Base-by-base conservation (phyloP, 2,113 vertebrate genomes). In the Astatotilapia flaviijosephi region DNA sequence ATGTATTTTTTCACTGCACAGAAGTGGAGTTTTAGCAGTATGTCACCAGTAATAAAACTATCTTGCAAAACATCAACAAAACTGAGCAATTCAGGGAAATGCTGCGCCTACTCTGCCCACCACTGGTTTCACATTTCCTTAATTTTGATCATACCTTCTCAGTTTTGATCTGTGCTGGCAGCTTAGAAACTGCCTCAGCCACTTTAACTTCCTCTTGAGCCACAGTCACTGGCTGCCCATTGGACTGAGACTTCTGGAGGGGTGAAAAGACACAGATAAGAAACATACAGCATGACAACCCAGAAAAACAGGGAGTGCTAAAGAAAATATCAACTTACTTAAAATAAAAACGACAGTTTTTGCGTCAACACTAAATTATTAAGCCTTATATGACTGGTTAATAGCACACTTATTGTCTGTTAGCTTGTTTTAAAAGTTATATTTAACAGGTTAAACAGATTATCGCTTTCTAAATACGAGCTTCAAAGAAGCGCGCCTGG, bases 221-320 rank as follows among this genome's bases (percentile, higher is more conserved):
- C 56, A 97, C 97, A 65, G 95, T 86, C 82, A 96, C 94, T 45
- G 97, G 97, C 3, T 97, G 96, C 70, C 98, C 98, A 85, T 99
- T 99, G 60, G 97, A 97, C 94, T 98, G 97, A 81, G 88, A 80
- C 80, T 95, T 96, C 95, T 96, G 87, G 4, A 26, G 26, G 47
- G 31, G 33, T 28, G 1, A 88, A 3, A 84, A 31, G 83, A 15
- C 26, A 14, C 53, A 65, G 6, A 84, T 10, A 31, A 77, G 73
- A 47, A 54, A 14, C 37, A 83, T 11, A 26, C 19, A 75, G 42
- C 28, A 19, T 37, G 58, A 49, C 23, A 8, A 82, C 80, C 14
- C 7, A 79, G 12, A n/a, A 51, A n/a, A 3, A 7, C 45, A 77
- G 9, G 15, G 14, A 75, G 42, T 75, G 6, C 23, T 77, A 31